Conservation (phyloP, 2,797 vertebrate species). For the Lithobates pipiens region DNA sequence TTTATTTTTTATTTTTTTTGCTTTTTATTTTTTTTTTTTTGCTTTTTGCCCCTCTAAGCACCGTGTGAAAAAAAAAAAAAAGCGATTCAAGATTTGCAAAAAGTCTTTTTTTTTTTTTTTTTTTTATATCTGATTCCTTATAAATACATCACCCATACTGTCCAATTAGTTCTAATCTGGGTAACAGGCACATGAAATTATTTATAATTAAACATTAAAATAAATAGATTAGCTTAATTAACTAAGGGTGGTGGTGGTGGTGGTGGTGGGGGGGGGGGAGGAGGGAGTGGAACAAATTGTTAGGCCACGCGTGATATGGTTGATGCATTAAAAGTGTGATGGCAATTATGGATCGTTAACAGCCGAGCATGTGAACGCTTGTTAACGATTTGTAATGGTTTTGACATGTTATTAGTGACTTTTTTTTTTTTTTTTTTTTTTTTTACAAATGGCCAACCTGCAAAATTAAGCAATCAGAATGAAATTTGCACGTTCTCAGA, state of each 20-base stretch:
- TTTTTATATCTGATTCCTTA: constrained; percentile 68
- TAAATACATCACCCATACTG: constrained; percentile 70
- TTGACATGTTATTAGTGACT: constrained; percentile 32
- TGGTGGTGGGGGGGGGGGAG: constrained; percentile 63
- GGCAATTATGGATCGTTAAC: constrained; percentile 57
- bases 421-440: constrained; percentile 35
- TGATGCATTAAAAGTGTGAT: constrained; percentile 46
- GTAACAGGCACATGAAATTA: constrained; percentile 67
- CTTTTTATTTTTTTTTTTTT: not conserved
- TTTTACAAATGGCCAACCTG: not conserved
- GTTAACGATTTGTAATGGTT: constrained; percentile 50
- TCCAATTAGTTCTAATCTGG: constrained; percentile 66
- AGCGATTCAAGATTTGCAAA: constrained; percentile 67
- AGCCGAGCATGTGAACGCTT: constrained; percentile 36
- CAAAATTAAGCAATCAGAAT: constrained; percentile 15
- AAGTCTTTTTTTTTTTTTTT: constrained; percentile 62
- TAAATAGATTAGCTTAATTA: constrained; percentile 77
- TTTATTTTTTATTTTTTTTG: not conserved
- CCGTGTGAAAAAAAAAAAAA: constrained; percentile 68
- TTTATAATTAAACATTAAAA: constrained; percentile 72
- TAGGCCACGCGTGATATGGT: constrained; percentile 30
- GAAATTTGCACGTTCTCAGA: constrained; percentile 31
- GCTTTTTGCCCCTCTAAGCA: constrained; percentile 62
- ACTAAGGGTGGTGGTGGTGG: constrained; percentile 72
- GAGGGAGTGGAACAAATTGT: constrained; percentile 72